Percentiles rank a stretch among this genome's conserved stretches.
These are phyloP conservation scores for Aphelinus atriplicis DNA, from an alignment of 1,140 invertebrate species.

Conservation along the genomic window DNA sequence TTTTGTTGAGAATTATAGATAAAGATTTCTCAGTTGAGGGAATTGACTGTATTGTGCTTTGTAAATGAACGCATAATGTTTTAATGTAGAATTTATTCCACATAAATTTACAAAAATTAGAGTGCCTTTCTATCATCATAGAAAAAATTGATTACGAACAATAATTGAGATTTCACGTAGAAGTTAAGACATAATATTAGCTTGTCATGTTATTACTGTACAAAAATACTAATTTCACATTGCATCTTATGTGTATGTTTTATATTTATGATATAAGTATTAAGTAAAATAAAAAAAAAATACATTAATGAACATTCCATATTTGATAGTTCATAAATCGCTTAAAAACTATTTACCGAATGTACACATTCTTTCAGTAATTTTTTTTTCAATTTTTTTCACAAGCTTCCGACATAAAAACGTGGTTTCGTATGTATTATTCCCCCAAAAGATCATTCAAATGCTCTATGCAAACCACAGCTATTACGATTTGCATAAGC, in stretches of 20 bases:
- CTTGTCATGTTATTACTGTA: slow-evolving; percentile 34
- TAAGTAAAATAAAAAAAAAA: slow-evolving; percentile 26
- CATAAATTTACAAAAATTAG: slow-evolving; percentile 30
- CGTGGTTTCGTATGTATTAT: slow-evolving; percentile 19
- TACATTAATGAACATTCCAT: slow-evolving; percentile 3
- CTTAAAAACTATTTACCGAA: slow-evolving; percentile 11
- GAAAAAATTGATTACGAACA: slow-evolving; percentile 34
- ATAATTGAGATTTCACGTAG: slow-evolving; percentile 31
- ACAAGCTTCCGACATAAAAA: slow-evolving; percentile 28
- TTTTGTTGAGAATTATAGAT: slow-evolving; percentile 28
- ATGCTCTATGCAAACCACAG: slow-evolving; percentile 10
- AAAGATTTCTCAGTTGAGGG: slow-evolving; percentile 27
- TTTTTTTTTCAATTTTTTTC: slow-evolving; percentile 12
- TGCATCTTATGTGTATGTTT: slow-evolving; percentile 31
- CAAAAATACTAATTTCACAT: slow-evolving; percentile 38
- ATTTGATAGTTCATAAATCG: slow-evolving; percentile 11
- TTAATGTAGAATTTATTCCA: slow-evolving; percentile 29
- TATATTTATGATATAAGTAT: slow-evolving; percentile 34
- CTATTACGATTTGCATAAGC: slow-evolving; percentile 15
- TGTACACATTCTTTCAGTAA: neutral
- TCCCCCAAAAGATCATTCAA: slow-evolving; percentile 20
- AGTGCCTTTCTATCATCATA: slow-evolving; percentile 37
- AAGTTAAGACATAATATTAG: slow-evolving; percentile 36
- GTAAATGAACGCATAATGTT: slow-evolving; percentile 39
- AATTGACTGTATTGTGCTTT: slow-evolving; percentile 38